phyloP scores from a whole-genome alignment of 1,140 invertebrate species.

The Drosophila bocqueti region DNA sequence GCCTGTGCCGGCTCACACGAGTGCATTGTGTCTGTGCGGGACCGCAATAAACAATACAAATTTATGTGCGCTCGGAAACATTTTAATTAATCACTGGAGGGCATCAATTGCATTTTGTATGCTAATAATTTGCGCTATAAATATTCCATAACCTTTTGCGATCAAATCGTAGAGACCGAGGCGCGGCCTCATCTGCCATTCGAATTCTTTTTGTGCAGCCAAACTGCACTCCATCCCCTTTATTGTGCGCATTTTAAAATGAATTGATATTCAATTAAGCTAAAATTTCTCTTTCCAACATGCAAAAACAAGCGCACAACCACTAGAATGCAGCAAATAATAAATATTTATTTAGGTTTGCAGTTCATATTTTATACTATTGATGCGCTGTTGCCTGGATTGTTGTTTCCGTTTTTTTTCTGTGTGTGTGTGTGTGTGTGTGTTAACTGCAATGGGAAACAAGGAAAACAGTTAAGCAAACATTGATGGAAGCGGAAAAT shows the following conservation, averaged over 20 bases:
- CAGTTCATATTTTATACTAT: conserved; percentile 80
- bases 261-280: conserved; percentile 83
- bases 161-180: conserved; percentile 19
- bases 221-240: conserved; percentile 1
- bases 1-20: conserved; percentile 15
- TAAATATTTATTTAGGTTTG: conserved; percentile 83
- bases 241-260: conserved; percentile 56
- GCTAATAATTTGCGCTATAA: conserved; percentile 79
- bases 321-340: conserved; percentile 62
- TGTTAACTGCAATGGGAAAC: conserved; percentile 27
- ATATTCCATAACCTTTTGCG: conserved; percentile 63
- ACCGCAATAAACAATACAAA: conserved; percentile 77
- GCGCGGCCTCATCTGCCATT: conserved; percentile 19
- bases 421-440: neutral
- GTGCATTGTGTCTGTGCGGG: conserved; percentile 27
- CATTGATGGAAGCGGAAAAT: conserved; percentile 32
- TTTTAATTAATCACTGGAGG: conserved; percentile 82
- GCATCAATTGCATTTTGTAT: conserved; percentile 82
- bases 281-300: conserved; percentile 36
- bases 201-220: conserved; percentile 3
- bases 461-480: conserved; percentile 45
- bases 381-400: conserved; percentile 59
- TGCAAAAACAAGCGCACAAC: neutral
- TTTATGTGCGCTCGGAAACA: conserved; percentile 78
- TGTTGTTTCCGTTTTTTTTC: conserved; percentile 31